Percentiles rank a stretch among this genome's conserved stretches.
Evolutionary conservation across 2,888 invertebrate species (phyloP).

Genomic region (Sylvicola cinctus): DNA sequence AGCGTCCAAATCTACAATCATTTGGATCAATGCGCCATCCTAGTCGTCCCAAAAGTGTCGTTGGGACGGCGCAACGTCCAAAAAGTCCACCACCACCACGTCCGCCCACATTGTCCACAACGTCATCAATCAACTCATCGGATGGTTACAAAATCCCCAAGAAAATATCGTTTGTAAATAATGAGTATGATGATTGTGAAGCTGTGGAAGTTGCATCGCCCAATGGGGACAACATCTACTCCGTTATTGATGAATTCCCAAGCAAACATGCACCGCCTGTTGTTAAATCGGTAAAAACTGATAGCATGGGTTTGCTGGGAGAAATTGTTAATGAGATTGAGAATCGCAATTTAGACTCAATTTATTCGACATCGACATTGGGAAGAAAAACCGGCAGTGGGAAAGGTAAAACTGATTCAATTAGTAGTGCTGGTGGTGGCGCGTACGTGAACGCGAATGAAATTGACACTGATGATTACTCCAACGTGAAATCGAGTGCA

Average conservation of each 20-base stretch:
- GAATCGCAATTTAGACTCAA: constrained; percentile 66
- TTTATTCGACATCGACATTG: constrained; percentile 60
- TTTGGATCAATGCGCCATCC: constrained; percentile 71
- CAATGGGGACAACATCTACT: constrained; percentile 57
- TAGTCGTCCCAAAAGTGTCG: constrained; percentile 51
- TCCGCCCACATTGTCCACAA: constrained; percentile 28
- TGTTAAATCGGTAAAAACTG: constrained; percentile 28
- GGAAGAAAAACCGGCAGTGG: constrained; percentile 26
- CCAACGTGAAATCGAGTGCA: constrained; percentile 34
- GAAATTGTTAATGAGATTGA: constrained; percentile 81
- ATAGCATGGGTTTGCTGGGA: constrained; percentile 57
- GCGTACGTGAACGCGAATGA: constrained; percentile 42
- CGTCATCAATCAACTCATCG: constrained; percentile 8
- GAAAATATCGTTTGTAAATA: constrained; percentile 14
- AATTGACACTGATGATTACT: constrained; percentile 38
- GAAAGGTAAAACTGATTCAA: constrained; percentile 8
- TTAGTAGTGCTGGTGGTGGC: constrained; percentile 22
- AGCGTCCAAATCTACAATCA: constrained; percentile 43
- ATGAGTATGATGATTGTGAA: constrained; percentile 63
- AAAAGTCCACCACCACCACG: constrained; percentile 57
- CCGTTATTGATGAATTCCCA: constrained; percentile 65
- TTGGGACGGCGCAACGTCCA: constrained; percentile 33
- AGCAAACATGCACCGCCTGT: constrained; percentile 24
- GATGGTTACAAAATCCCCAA: constrained; percentile 6
- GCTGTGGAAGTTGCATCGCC: constrained; percentile 34